Conservation (phyloP, 2,113 vertebrate genomes). For the Cyanoderma ruficeps region DNA sequence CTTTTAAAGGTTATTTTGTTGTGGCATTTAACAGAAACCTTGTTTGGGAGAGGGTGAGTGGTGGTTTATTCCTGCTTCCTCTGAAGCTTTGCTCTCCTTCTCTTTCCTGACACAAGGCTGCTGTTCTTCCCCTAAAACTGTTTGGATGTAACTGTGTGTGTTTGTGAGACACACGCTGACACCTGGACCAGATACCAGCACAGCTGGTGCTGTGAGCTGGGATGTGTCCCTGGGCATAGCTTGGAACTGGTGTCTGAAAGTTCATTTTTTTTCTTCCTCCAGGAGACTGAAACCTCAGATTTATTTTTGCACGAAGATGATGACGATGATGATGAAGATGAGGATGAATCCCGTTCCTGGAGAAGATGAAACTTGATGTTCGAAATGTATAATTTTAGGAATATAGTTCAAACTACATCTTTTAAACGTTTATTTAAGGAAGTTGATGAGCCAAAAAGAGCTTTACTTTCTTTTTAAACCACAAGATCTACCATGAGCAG, state of each 20-base stretch:
- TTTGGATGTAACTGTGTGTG: accelerated
- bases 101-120: not conserved
- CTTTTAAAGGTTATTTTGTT: not conserved
- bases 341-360: conserved; percentile 96
- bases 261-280: not conserved
- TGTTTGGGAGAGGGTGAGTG: not conserved
- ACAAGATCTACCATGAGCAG: conserved; percentile 65
- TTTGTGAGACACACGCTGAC: accelerated
- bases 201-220: not conserved
- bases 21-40: not conserved
- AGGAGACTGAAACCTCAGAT: conserved; percentile 88
- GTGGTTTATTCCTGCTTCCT: not conserved
- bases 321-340: conserved; percentile 94
- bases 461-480: conserved; percentile 77
- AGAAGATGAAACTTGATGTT: conserved; percentile 87
- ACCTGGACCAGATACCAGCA: accelerated
- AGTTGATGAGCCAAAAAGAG: conserved; percentile 79
- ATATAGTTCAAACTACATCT: conserved; percentile 77
- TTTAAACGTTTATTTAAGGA: conserved; percentile 82
- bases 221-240: not conserved
- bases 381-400: conserved; percentile 77
- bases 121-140: not conserved
- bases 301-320: conserved; percentile 92
- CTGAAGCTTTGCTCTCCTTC: not conserved
- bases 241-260: not conserved